Conservation (phyloP, 2,113 vertebrate genomes). For the Bos javanicus region DNA sequence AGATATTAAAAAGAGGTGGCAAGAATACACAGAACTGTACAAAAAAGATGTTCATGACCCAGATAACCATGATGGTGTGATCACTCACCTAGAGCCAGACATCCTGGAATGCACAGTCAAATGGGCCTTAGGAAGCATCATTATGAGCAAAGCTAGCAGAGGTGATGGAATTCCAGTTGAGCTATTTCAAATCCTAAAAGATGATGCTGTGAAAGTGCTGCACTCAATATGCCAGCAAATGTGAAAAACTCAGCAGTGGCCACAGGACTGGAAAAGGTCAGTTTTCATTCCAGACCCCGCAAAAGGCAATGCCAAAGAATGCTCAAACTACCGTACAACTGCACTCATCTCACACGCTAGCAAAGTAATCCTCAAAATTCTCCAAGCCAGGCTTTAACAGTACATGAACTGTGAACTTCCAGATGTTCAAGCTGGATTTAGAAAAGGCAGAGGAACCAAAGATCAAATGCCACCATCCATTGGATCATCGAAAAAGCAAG, state of each 20-base stretch:
- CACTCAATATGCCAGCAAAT: neutral
- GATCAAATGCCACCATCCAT: accelerated
- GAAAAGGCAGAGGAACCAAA: neutral
- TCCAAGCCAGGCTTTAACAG: neutral
- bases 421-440: neutral
- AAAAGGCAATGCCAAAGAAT: neutral
- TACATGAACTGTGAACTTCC: neutral
- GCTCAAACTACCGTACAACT: neutral
- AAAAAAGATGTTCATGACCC: neutral
- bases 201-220: neutral
- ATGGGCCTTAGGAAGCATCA: neutral
- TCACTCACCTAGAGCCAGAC: neutral
- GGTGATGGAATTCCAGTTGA: neutral
- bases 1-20: neutral
- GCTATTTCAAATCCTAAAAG: neutral
- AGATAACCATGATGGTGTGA: neutral
- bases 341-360: neutral
- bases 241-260: neutral
- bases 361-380: neutral
- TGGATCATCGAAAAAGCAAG: neutral
- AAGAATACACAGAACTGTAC: neutral
- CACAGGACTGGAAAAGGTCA: neutral
- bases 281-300: neutral
- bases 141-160: neutral
- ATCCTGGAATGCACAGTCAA: neutral